Evolutionary conservation across 1,140 invertebrate genomes (phyloP).

Genomic region (Drosophila pseudoobscura): DNA sequence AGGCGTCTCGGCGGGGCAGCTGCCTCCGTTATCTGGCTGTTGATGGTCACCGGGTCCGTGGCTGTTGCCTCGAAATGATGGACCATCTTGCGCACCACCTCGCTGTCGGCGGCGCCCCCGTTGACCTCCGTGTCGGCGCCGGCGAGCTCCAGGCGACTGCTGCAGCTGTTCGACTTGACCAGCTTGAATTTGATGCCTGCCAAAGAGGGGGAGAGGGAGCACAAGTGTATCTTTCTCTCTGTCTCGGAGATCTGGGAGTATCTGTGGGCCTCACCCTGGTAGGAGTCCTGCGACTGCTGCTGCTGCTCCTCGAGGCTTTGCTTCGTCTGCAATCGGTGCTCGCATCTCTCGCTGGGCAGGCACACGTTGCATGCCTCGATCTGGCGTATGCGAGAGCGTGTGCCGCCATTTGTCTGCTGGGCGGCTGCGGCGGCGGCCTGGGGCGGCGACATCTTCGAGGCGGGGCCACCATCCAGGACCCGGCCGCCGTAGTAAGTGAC

Average conservation of each 20-base stretch:
- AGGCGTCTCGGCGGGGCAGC: constrained; percentile 24
- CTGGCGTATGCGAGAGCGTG: constrained; percentile 65
- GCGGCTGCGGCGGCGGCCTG: not conserved
- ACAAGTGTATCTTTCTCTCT: not conserved
- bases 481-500: constrained; percentile 94
- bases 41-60: constrained; percentile 60
- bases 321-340: constrained; percentile 49
- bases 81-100: constrained; percentile 77
- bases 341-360: constrained; percentile 47
- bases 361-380: constrained; percentile 70
- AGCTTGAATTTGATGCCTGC: constrained; percentile 89
- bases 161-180: constrained; percentile 93
- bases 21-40: constrained; percentile 44
- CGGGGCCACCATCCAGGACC: constrained; percentile 88
- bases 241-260: not conserved
- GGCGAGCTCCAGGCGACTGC: constrained; percentile 90
- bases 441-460: constrained; percentile 84
- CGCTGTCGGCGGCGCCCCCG: constrained; percentile 65
- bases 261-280: constrained; percentile 56
- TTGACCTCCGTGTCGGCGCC: constrained; percentile 84
- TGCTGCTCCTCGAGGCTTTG: constrained; percentile 10
- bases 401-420: constrained; percentile 29
- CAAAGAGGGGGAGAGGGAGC: not conserved
- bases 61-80: constrained; percentile 72
- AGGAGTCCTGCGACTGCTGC: constrained; percentile 58